phyloP scores from a whole-genome alignment of 2,113 vertebrate species.

The Scophthalmus maximus region DNA sequence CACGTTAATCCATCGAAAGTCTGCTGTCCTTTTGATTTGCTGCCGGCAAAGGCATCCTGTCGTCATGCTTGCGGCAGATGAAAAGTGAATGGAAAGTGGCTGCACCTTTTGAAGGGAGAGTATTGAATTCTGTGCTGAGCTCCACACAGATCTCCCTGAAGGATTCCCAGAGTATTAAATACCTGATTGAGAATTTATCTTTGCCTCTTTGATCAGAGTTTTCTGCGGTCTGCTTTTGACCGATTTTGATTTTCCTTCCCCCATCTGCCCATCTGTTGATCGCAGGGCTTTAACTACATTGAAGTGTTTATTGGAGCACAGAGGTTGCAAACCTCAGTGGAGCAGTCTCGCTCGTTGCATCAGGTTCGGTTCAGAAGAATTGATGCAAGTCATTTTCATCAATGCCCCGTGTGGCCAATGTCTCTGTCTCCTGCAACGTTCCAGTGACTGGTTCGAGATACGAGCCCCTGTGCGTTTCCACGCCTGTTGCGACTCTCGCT shows the following conservation, averaged over 20 bases:
- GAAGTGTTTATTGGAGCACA: neutral
- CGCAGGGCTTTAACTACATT: too few species aligned
- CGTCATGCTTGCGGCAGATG: constrained; percentile 5
- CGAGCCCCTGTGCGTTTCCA: constrained; percentile 32
- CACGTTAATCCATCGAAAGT: neutral
- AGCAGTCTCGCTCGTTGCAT: neutral
- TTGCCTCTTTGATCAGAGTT: constrained; percentile 2
- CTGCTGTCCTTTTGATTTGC: constrained; percentile 16
- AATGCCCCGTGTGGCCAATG: constrained; percentile 3
- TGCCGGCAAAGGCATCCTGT: too few species aligned
- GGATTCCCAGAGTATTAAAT: constrained; percentile 6
- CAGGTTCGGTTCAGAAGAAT: neutral
- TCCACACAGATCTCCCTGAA: constrained; percentile 19
- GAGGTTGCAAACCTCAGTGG: too few species aligned
- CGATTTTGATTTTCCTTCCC: neutral
- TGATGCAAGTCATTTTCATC: constrained; percentile 17
- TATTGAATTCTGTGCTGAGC: neutral
- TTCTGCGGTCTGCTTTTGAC: neutral
- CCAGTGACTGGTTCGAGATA: constrained; percentile 7
- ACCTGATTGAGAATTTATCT: constrained; percentile 8
- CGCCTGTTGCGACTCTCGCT: constrained; percentile 13
- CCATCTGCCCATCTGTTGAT: neutral
- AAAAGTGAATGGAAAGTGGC: constrained; percentile 23
- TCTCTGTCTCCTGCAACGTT: constrained; percentile 22
- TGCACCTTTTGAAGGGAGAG: constrained; percentile 1